phyloP scores from a whole-genome alignment of 2,888 invertebrate species.

The Drosophila setosimentum region DNA sequence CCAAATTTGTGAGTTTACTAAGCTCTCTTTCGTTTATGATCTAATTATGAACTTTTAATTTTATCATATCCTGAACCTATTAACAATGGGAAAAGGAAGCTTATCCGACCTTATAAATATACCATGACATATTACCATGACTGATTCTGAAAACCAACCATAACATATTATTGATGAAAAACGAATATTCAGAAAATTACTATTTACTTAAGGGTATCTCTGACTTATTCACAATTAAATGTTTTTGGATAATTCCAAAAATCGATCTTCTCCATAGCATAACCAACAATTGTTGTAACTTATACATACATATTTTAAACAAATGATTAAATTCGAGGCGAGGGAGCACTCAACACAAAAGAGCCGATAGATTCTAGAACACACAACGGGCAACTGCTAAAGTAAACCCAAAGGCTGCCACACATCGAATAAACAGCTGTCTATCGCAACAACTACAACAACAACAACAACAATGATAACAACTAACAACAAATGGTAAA shows the following conservation, averaged over 20 bases:
- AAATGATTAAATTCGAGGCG: conserved; percentile 33
- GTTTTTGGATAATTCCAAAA: conserved; percentile 1
- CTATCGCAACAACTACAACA: conserved; percentile 23
- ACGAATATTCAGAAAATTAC: neutral
- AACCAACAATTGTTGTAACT: conserved; percentile 34
- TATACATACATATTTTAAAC: conserved; percentile 40
- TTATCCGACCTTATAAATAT: too few relatives aligned
- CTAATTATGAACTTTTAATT: neutral
- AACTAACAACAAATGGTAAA: conserved; percentile 6
- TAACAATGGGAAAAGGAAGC: neutral
- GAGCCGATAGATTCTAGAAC: conserved; percentile 17
- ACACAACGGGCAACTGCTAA: conserved; percentile 20
- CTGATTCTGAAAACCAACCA: too few relatives aligned
- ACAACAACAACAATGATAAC: conserved; percentile 14
- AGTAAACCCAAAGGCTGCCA: conserved; percentile 9
- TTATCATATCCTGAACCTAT: neutral
- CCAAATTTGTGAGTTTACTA: too few relatives aligned
- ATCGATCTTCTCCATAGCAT: conserved; percentile 12
- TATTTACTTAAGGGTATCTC: neutral
- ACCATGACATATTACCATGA: too few relatives aligned
- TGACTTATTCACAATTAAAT: neutral
- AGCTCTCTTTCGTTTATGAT: neutral
- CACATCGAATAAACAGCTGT: conserved; percentile 27
- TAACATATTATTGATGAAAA: neutral
- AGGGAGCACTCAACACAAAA: conserved; percentile 29